Evolutionary conservation across 1,140 invertebrate genomes (phyloP).

Genomic region (Drosophila watanabei): DNA sequence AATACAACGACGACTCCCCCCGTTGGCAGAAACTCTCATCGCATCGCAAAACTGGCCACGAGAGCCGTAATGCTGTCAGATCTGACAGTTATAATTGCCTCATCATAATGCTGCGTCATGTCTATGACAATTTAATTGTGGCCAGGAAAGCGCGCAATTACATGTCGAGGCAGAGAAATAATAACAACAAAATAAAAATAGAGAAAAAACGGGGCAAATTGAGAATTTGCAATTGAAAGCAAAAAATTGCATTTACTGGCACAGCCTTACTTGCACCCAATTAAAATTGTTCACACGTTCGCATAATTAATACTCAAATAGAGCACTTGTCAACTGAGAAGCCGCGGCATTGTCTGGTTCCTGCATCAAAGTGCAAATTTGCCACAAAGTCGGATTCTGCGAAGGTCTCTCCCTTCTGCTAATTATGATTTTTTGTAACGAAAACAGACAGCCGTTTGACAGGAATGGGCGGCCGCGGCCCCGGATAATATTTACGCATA

Average conservation of each 20-base stretch:
- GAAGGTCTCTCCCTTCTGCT: slow-evolving; percentile 56
- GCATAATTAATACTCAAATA: slow-evolving; percentile 84
- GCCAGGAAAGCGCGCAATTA: slow-evolving; percentile 81
- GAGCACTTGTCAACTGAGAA: slow-evolving; percentile 66
- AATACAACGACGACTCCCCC: slow-evolving; percentile 2
- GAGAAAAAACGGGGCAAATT: slow-evolving; percentile 16
- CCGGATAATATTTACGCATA: slow-evolving; percentile 56
- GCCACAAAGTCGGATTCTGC: slow-evolving; percentile 53
- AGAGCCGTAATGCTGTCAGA: slow-evolving; percentile 66
- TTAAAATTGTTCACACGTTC: slow-evolving; percentile 84
- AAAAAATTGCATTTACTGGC: slow-evolving; percentile 75
- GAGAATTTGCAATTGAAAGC: slow-evolving; percentile 64
- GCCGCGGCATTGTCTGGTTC: slow-evolving; percentile 36
- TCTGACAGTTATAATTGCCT: slow-evolving; percentile 78
- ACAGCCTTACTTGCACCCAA: slow-evolving; percentile 73
- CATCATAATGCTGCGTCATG: slow-evolving; percentile 79
- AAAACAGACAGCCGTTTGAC: slow-evolving; percentile 71
- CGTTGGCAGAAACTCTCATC: slow-evolving; percentile 29
- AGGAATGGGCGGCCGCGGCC: slow-evolving; percentile 53
- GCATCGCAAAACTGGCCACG: slow-evolving; percentile 42
- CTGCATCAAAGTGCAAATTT: slow-evolving; percentile 62
- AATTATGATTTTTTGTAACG: slow-evolving; percentile 69
- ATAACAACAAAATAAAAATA: not conserved
- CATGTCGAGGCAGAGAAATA: slow-evolving; percentile 41
- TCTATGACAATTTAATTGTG: slow-evolving; percentile 83